Evolutionary conservation across 2,113 vertebrate species (phyloP).

Genomic region (Heptranchias perlo): DNA sequence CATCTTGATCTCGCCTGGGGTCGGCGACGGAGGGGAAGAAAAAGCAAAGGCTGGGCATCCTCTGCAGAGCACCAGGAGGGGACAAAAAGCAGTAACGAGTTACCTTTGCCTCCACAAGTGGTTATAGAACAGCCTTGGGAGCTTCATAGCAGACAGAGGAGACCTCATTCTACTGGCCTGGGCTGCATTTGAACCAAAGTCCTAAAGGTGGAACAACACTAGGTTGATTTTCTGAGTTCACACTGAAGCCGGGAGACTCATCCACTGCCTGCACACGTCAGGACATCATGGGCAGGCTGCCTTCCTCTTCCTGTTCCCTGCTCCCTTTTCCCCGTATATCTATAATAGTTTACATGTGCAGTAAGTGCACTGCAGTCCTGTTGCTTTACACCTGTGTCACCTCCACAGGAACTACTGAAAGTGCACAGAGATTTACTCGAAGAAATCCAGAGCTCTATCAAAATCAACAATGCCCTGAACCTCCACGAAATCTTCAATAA

Average conservation of each 20-base stretch:
- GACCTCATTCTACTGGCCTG: neutral
- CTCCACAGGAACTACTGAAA: conserved; percentile 63
- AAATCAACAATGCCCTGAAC: conserved; percentile 47
- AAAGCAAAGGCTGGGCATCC: neutral
- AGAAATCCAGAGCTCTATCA: conserved; percentile 64
- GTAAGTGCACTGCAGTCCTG: neutral
- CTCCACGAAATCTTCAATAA: conserved; percentile 76
- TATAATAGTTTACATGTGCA: neutral
- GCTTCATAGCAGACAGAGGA: neutral
- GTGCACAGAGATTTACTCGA: conserved; percentile 65
- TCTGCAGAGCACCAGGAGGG: no score
- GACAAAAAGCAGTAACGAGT: neutral
- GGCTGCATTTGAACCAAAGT: neutral
- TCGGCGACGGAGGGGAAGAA: neutral
- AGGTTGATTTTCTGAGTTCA: neutral
- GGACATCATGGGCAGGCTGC: neutral
- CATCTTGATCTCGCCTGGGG: neutral
- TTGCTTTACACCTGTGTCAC: neutral
- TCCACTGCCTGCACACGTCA: neutral
- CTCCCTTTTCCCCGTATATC: neutral
- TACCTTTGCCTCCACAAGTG: neutral
- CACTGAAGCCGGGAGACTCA: neutral
- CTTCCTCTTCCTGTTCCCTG: neutral
- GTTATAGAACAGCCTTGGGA: neutral
- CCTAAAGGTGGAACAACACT: neutral